A percentile compares a stretch with the other conserved stretches of the same genome.
These are phyloP conservation scores for Phylloscopus whistleri DNA, from an alignment of 2,113 vertebrate species.

Conservation along the genomic window DNA sequence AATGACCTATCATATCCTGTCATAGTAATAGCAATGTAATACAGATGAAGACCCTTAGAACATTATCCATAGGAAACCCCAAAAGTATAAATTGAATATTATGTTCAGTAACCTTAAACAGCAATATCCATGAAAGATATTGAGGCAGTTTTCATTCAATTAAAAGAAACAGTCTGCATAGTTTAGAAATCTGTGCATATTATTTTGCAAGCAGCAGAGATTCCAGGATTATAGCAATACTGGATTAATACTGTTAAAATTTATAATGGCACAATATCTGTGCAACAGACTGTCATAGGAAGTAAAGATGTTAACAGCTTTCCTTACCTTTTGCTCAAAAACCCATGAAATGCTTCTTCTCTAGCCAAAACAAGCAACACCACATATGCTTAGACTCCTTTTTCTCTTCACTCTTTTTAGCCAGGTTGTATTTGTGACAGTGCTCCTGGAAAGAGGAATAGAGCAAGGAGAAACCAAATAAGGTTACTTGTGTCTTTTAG, in stretches of 20 bases:
- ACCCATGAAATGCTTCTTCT: neutral
- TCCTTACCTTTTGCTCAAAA: neutral
- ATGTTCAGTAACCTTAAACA: neutral
- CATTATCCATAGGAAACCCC: neutral
- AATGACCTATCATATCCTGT: neutral
- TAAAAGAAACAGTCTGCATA: neutral
- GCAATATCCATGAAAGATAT: neutral
- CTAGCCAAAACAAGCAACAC: neutral
- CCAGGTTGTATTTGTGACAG: neutral
- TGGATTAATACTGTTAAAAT: neutral
- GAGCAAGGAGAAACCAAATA: neutral
- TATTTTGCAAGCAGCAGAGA: neutral
- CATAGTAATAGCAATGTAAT: neutral
- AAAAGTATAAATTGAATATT: neutral
- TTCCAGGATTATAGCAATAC: neutral
- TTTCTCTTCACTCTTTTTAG: neutral
- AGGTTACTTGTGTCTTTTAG: neutral
- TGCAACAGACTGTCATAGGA: neutral
- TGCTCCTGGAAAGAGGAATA: neutral
- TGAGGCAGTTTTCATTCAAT: neutral
- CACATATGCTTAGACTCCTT: neutral
- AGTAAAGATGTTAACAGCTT: neutral
- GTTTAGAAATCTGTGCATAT: neutral
- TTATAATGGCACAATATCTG: neutral
- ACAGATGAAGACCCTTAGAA: neutral